These are phyloP conservation scores for Polyploca ridens DNA, from an alignment of 2,888 invertebrate genomes.

Conservation along the genomic window DNA sequence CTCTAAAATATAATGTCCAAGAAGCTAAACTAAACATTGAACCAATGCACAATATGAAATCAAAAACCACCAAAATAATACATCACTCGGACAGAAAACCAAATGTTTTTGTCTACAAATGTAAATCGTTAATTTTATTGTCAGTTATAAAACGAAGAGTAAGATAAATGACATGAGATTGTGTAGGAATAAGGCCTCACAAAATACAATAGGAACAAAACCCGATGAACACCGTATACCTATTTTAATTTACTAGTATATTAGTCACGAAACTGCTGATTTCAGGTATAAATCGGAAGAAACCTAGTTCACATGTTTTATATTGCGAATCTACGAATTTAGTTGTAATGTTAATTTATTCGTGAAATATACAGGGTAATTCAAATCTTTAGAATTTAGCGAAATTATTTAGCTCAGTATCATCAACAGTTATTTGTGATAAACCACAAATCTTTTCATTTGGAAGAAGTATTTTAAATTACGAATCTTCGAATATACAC, in stretches of 20 bases:
- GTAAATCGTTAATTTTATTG: conserved; percentile 56
- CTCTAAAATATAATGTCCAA: conserved; percentile 3
- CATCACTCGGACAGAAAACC: conserved; percentile 35
- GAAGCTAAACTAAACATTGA: conserved; percentile 27
- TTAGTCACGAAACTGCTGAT: conserved; percentile 13
- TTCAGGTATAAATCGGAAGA: conserved; percentile 9
- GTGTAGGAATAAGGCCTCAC: conserved; percentile 32
- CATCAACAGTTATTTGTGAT: no score
- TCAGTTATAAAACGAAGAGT: conserved; percentile 50
- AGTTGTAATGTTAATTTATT: no score
- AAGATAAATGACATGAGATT: conserved; percentile 53
- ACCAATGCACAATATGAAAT: conserved; percentile 28
- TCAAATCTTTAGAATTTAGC: no score
- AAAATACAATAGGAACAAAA: conserved; percentile 46
- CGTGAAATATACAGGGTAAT: no score
- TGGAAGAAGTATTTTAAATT: no score
- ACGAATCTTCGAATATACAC: no score
- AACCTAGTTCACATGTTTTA: background rate
- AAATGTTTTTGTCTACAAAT: conserved; percentile 41
- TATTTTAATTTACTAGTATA: conserved; percentile 25
- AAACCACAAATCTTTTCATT: no score
- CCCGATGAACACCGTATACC: conserved; percentile 38
- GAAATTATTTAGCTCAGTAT: no score
- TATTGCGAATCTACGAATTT: no score
- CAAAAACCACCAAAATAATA: conserved; percentile 34